Conservation (phyloP, 1,140 invertebrate genomes). For the Hylyphantes graminicola region DNA sequence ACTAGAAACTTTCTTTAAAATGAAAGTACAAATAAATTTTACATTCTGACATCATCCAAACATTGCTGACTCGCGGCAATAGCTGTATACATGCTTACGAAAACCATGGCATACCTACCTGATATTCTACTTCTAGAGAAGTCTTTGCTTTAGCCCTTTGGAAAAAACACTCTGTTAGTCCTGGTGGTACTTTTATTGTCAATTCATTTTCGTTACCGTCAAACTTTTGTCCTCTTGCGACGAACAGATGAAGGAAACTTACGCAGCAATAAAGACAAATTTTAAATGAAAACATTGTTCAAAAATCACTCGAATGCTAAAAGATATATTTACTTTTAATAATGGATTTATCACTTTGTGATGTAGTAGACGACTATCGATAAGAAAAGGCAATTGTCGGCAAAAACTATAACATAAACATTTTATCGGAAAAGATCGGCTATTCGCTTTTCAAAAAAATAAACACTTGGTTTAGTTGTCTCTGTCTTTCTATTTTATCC, state of each 20-base stretch:
- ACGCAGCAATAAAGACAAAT: slow-evolving; percentile 3
- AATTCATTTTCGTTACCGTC: slow-evolving; percentile 70
- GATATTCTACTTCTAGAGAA: slow-evolving; percentile 79
- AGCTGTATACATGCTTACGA: no score
- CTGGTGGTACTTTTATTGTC: slow-evolving; percentile 77
- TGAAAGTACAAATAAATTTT: no score
- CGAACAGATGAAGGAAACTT: neutral
- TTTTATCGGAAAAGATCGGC: neutral
- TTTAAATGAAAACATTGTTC: neutral
- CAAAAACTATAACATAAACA: no score
- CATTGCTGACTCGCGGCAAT: no score
- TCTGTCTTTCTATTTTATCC: neutral
- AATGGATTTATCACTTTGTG: neutral
- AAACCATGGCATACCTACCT: slow-evolving; percentile 69
- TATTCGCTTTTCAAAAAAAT: slow-evolving; percentile 7
- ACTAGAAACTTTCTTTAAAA: no score
- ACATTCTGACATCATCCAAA: no score
- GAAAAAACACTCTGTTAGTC: slow-evolving; percentile 78
- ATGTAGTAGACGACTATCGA: no score
- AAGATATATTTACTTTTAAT: neutral
- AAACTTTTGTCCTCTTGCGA: slow-evolving; percentile 4
- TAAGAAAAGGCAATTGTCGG: no score
- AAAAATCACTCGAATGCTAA: neutral
- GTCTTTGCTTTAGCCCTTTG: slow-evolving; percentile 74
- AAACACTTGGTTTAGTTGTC: slow-evolving; percentile 20